A percentile compares a stretch with the other conserved stretches of the same genome.
These are phyloP conservation scores for Callinectes sapidus DNA, from an alignment of 2,888 invertebrate genomes.

Conservation along the genomic window DNA sequence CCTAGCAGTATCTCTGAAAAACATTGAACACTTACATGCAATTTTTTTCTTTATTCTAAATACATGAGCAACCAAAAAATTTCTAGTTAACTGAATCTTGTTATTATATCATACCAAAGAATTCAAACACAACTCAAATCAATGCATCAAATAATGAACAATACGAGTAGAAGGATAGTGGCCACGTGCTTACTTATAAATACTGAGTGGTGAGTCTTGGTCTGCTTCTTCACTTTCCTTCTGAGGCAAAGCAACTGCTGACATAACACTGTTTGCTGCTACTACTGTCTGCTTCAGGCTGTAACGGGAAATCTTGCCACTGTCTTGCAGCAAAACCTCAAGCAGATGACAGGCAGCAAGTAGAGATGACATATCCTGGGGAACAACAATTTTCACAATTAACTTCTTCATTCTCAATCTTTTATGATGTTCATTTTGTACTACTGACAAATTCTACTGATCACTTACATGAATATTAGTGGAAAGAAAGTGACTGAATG, in stretches of 20 bases:
- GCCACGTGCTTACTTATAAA: conserved; percentile 48
- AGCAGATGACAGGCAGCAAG: conserved; percentile 53
- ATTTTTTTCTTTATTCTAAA: background rate
- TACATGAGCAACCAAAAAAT: background rate
- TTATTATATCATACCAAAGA: background rate
- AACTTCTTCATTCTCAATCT: no score
- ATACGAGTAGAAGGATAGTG: background rate
- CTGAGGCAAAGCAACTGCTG: background rate
- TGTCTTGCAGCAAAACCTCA: conserved; percentile 49
- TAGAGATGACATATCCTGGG: conserved; percentile 44
- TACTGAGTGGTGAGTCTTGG: background rate
- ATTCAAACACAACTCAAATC: background rate
- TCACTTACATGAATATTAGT: conserved; percentile 39
- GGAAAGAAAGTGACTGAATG: conserved; percentile 37
- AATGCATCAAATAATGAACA: background rate
- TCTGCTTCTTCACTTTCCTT: background rate
- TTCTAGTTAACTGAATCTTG: background rate
- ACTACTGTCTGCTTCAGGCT: conserved; percentile 54
- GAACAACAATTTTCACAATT: no score
- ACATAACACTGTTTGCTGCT: conserved; percentile 43
- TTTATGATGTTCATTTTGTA: background rate
- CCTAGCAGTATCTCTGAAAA: conserved; percentile 48
- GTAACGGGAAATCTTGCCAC: conserved; percentile 60
- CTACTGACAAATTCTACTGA: background rate
- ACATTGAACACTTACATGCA: background rate